Evolutionary conservation across 2,888 invertebrate species (phyloP), one percentile per base, ranked within the genome.

Genomic region (Heliconius sara): DNA sequence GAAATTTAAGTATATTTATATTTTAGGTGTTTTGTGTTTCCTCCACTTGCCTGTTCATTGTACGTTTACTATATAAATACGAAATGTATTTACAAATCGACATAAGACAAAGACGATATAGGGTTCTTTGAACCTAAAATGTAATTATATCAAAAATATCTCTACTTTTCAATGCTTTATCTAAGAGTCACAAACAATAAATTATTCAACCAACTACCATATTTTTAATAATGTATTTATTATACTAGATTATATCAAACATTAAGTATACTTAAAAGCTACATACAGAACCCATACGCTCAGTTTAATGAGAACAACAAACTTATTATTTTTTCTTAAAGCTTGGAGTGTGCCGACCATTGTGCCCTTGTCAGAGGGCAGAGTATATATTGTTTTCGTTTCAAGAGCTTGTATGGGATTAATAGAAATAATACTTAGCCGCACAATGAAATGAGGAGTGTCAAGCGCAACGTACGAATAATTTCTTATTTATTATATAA

Each of bases 361-460:
- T 90, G 88, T 89, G 88, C 85, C 86, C 88, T 88, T 89, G 90
- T 89, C 88, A 87, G 84, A 88, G 87, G 87, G 87, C 89, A 89
- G 85, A 84, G 87, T 84, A 81, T 84, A 87, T 88, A 92, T 92
- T 92, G 91, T 92, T 91, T 88, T 85, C 85, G 79, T 82, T 85
- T 80, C 83, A 83, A 79, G 79, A 80, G 82, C 77, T 83, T 83
- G 83, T 80, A 84, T 79, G 77, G 84, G 85, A 86, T 86, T 85
- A 84, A 83, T 82, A 76, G 75, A 82, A 85, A 84, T 85, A 85
- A 84, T 85, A 85, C 63, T 47, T 72, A 77, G 75, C 43, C 65
- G 27, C 9, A 75, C 75, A 75, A 76, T 79, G 65, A 79, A 76
- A 80, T 78, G 27, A 77, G 57, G 57, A 77, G 63, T 77, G 43